A percentile compares a stretch with the other conserved stretches of the same genome.
These are phyloP conservation scores for Hirtodrosophila confusa DNA, from an alignment of 2,888 invertebrate species.

Conservation along the genomic window DNA sequence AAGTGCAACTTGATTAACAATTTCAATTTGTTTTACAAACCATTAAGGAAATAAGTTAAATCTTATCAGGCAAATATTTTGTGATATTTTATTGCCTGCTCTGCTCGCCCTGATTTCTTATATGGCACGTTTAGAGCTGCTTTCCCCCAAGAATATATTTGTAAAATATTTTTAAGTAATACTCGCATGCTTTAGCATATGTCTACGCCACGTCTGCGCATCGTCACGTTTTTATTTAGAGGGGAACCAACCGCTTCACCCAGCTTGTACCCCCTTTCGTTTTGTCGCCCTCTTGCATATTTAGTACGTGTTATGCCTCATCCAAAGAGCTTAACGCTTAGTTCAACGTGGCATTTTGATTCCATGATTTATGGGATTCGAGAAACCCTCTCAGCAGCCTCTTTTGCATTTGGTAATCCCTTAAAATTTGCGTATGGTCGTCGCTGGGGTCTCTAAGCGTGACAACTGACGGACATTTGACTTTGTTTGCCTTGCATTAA, in stretches of 20 bases:
- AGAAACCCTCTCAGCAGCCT: slow-evolving; percentile 40
- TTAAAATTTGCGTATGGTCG: slow-evolving; percentile 71
- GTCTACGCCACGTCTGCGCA: slow-evolving; percentile 49
- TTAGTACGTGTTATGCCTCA: slow-evolving; percentile 73
- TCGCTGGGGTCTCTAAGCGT: slow-evolving; percentile 33
- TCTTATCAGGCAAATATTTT: too few species aligned
- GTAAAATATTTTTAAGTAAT: neutral
- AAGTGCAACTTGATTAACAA: too few species aligned
- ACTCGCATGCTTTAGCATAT: slow-evolving; percentile 21
- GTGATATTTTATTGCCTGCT: neutral
- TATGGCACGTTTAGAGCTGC: too few species aligned
- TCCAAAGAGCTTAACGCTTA: slow-evolving; percentile 70
- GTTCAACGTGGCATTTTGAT: slow-evolving; percentile 75
- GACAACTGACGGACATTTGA: slow-evolving; percentile 69
- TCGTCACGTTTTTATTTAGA: slow-evolving; percentile 19
- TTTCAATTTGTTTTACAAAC: too few species aligned
- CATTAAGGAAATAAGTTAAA: too few species aligned
- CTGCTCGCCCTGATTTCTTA: too few species aligned
- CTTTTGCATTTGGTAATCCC: slow-evolving; percentile 78
- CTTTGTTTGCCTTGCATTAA: slow-evolving; percentile 67
- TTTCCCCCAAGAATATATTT: neutral
- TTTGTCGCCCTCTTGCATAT: slow-evolving; percentile 48
- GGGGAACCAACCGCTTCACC: slow-evolving; percentile 3
- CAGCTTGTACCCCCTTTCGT: slow-evolving; percentile 7
- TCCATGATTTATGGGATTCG: slow-evolving; percentile 72